Base-by-base conservation (phyloP, 2,888 invertebrate genomes). In the Zygaena filipendulae region DNA sequence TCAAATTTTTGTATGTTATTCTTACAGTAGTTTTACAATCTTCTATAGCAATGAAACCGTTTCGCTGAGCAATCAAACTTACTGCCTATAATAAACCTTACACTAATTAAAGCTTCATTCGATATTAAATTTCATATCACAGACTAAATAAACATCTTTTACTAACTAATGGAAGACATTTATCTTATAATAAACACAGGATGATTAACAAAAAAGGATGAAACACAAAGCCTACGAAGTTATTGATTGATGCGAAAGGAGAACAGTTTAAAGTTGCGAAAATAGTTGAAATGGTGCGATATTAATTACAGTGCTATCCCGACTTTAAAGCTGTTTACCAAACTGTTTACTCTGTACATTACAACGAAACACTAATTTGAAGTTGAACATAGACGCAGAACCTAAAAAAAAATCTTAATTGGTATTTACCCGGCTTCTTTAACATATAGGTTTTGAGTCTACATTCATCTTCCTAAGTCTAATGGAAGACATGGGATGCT, bases 241-340 rank as follows among this genome's bases (percentile, higher is more conserved):
- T n/a, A n/a, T n/a, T n/a, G n/a, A n/a, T n/a, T n/a, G n/a, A n/a
- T n/a, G n/a, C n/a, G n/a, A n/a, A n/a, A n/a, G n/a, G n/a, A n/a
- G n/a, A n/a, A n/a, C n/a, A 40, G 32, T 42, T 44, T 51, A 47
- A 50, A 52, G 49, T 59, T 52, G 46, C 57, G 56, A 51, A 50
- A 53, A 57, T 53, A 67, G 59, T 49, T 48, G 57, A 59, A 53
- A 56, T 53, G 49, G 75, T 75, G 75, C 75, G 53, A 45, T 47
- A 49, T 50, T 67, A 67, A 67, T 62, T 72, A 75, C 75, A 77
- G 77, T 79, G 77, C 75, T 60, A 60, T 56, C 45, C 41, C 52
- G n/a, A n/a, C 53, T 53, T 74, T 79, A 79, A 79, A 79, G 79
- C 79, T 79, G 74, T 71, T 68, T 79, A 79, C 79, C 79, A 79